These are phyloP conservation scores for Lutjanus erythropterus DNA, from an alignment of 2,113 vertebrate species.

Conservation along the genomic window DNA sequence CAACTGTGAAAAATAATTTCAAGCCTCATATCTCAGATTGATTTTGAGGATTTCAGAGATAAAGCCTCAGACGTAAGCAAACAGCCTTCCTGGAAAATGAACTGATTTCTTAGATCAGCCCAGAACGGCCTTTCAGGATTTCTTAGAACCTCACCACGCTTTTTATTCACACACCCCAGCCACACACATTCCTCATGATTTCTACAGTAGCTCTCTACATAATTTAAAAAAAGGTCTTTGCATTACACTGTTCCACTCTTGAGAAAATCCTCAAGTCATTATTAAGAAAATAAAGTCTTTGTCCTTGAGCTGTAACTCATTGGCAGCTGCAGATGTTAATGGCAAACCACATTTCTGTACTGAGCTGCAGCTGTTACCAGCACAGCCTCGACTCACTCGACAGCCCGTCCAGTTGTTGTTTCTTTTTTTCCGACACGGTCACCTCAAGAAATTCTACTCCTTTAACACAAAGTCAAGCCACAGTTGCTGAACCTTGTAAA, in stretches of 20 bases:
- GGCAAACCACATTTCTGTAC: neutral
- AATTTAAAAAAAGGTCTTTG: conserved; percentile 3
- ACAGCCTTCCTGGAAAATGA: conserved; percentile 49
- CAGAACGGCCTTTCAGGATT: conserved; percentile 38
- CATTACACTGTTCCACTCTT: neutral
- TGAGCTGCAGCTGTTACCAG: conserved; percentile 46
- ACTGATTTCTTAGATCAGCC: conserved; percentile 47
- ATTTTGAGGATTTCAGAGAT: conserved; percentile 64
- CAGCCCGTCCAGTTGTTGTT: conserved; percentile 13
- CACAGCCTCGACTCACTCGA: neutral
- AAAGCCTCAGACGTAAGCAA: conserved; percentile 56
- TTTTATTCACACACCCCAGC: neutral
- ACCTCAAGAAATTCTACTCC: neutral
- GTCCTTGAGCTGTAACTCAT: conserved; percentile 8
- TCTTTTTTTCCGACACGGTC: conserved; percentile 4
- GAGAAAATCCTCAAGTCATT: conserved; percentile 24
- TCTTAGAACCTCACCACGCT: conserved; percentile 20
- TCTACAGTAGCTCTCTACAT: neutral
- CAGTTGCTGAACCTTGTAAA: conserved; percentile 29
- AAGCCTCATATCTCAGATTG: conserved; percentile 67
- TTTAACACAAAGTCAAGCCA: conserved; percentile 11
- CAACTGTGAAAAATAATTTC: conserved; percentile 56
- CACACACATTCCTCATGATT: neutral
- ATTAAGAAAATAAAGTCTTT: conserved; percentile 35
- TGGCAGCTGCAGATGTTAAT: conserved; percentile 36